Evolutionary conservation across 1,140 invertebrate species (phyloP).

Genomic region (Stenopsyche tienmushanensis): DNA sequence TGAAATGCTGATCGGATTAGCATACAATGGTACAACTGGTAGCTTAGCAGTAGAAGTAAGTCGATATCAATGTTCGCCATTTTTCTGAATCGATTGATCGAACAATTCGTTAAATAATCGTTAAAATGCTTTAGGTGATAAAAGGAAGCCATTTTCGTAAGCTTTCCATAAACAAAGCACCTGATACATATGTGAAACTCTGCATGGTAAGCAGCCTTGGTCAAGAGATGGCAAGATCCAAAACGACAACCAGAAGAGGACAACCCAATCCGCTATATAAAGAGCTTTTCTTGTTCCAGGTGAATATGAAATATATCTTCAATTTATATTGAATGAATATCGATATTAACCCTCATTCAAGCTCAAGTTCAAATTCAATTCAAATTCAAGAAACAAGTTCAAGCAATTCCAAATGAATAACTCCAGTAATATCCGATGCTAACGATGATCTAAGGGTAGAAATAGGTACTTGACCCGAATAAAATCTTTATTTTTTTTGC

Average conservation of each 20-base stretch:
- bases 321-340: background rate
- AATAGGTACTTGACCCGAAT: no score
- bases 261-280: constrained; percentile 95
- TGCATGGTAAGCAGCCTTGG: constrained; percentile 88
- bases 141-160: constrained; percentile 92
- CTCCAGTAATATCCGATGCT: no score
- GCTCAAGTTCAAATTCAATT: no score
- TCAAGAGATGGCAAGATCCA: constrained; percentile 88
- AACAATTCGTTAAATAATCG: constrained; percentile 11
- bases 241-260: constrained; percentile 84
- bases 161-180: constrained; percentile 71
- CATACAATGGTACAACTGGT: constrained; percentile 92
- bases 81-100: constrained; percentile 16
- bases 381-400: no score
- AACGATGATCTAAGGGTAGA: no score
- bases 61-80: no score
- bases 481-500: no score
- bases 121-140: constrained; percentile 56
- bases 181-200: constrained; percentile 92
- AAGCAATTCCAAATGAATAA: no score
- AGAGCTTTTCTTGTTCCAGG: constrained; percentile 95
- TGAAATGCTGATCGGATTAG: constrained; percentile 83
- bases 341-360: no score
- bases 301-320: constrained; percentile 51
- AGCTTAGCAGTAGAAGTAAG: constrained; percentile 85